Evolutionary conservation across 2,797 vertebrate species (phyloP).

Genomic region (Channa striata): DNA sequence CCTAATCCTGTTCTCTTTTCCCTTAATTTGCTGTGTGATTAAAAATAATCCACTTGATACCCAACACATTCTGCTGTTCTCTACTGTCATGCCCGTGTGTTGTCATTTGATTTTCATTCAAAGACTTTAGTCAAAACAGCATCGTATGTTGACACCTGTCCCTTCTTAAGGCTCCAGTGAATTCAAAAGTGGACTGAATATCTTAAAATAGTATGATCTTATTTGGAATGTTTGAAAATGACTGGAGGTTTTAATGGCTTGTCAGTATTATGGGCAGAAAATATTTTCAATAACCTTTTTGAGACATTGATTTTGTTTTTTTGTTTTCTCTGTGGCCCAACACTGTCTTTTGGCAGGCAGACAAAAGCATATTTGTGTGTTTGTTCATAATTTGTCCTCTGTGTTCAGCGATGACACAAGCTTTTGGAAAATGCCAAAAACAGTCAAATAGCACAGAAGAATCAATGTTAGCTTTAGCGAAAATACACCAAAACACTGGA

Average conservation of each 20-base stretch:
- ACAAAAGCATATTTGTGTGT: conserved; percentile 26
- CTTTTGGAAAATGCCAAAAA: conserved; percentile 32
- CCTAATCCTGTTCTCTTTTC: not conserved
- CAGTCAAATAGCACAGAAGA: conserved; percentile 20
- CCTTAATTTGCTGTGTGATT: not conserved
- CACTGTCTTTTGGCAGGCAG: conserved; percentile 25
- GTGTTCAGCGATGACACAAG: conserved; percentile 11
- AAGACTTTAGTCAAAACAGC: conserved; percentile 1
- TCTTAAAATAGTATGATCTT: conserved; percentile 10
- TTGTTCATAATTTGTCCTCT: conserved; percentile 28
- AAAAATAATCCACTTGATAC: not conserved
- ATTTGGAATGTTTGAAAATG: conserved; percentile 13
- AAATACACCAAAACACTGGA: conserved; percentile 9
- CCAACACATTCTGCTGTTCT: not conserved
- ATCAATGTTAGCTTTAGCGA: not conserved
- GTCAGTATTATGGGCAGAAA: conserved; percentile 13
- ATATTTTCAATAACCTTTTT: conserved; percentile 27
- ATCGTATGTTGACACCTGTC: not conserved
- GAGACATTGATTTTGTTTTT: not conserved
- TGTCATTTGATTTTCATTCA: not conserved
- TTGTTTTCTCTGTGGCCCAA: not conserved
- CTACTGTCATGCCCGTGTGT: not conserved
- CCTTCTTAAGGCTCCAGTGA: not conserved
- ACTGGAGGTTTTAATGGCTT: conserved; percentile 5
- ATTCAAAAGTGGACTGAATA: conserved; percentile 7